These are phyloP conservation scores for Cyprinodon brontotheroides DNA, from an alignment of 2,113 vertebrate genomes.

Conservation along the genomic window DNA sequence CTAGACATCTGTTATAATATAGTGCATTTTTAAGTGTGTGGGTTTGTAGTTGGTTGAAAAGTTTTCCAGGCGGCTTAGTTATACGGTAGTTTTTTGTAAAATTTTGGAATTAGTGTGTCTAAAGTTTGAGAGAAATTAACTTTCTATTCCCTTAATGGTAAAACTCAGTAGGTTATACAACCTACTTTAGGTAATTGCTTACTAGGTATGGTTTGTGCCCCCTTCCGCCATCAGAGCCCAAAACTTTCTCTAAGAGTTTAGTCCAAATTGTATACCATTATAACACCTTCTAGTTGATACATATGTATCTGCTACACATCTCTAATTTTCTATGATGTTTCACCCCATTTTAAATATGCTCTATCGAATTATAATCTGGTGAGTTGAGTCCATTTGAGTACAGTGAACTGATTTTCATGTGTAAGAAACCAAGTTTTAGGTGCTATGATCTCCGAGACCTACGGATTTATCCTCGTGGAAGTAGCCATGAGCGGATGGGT, in stretches of 20 bases:
- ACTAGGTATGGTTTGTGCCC: not conserved
- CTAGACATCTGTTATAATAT: constrained; percentile 4
- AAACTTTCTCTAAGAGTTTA: not conserved
- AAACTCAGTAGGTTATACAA: constrained; percentile 9
- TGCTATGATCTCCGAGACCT: not conserved
- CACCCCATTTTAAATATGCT: too few relatives aligned
- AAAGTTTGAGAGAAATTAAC: constrained; percentile 38
- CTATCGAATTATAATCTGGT: not conserved
- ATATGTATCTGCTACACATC: not conserved
- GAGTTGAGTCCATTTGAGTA: not conserved
- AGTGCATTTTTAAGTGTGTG: not conserved
- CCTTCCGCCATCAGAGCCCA: not conserved
- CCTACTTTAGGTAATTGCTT: not conserved
- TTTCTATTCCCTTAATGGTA: constrained; percentile 30
- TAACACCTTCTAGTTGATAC: not conserved
- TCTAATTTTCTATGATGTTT: not conserved
- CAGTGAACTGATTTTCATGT: not conserved
- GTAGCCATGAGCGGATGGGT: not conserved
- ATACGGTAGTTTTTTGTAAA: constrained; percentile 3
- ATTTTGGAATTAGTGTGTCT: not conserved
- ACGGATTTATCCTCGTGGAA: not conserved
- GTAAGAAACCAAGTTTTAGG: not conserved
- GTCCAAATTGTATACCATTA: not conserved
- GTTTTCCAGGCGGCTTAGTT: constrained; percentile 13
- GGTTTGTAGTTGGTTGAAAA: not conserved